Evolutionary conservation across 2,113 vertebrate genomes (phyloP), one percentile per base, ranked within the genome.

Genomic region (Deroptyus accipitrinus): DNA sequence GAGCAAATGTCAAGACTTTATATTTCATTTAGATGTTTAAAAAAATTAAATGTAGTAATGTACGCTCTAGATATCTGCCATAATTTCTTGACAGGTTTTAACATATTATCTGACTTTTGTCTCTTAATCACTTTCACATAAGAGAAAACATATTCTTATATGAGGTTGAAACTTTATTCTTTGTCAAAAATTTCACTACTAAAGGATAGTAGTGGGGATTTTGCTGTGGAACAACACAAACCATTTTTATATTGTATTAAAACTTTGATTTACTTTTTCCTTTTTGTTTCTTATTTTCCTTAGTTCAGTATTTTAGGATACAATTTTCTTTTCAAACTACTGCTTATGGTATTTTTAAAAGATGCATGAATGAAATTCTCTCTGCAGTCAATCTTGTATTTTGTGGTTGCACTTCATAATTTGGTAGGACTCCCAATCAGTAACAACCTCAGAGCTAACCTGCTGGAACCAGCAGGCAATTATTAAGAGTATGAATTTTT

Each of bases 381-480:
- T 59, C 6, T 81, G n/a, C 59, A 85, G n/a, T 92, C 35, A 57
- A 69, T 42, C 49, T 93, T 48, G 39, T 17, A 39, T 67, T 94
- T 76, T 89, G 74, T 83, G 73, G 44, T 69, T 92, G 42, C 5
- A 46, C 17, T 78, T 39, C 23, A 28, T 18, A 64, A 51, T 83
- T 76, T 89, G 35, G 51, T 79, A 80, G 35, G 22, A 37, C 51
- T 66, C n/a, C 70, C 93, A 67, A 70, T 87, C 57, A 93, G 68
- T 94, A 78, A 51, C 55, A 85, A 67, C 52, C 33, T 95, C 44
- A 51, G 86, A 88, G 80, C 75, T 96, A 95, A 70, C 81, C 88
- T 89, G 39, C 62, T 96, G 86, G 52, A 48, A 82, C 77, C 86
- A 96, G 78, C 91, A 94, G 81, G 86, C 67, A 88, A 52, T 90